Percentiles rank a stretch among this genome's conserved stretches.
Evolutionary conservation across 2,113 vertebrate species (phyloP).

Genomic region (Odocoileus hemionus): DNA sequence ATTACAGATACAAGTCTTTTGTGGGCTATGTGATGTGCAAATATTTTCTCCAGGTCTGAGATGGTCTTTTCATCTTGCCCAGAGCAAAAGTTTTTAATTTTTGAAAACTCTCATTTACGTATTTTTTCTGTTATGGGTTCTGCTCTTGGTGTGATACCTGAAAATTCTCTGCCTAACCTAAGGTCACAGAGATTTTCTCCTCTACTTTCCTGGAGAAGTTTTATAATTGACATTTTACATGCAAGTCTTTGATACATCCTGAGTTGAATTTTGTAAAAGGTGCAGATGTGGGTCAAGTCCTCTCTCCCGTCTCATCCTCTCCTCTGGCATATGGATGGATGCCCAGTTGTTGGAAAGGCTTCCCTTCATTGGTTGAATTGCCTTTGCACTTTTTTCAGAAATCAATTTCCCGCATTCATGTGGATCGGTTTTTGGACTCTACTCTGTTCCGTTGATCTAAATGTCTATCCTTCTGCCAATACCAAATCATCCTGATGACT

Average conservation of each 20-base stretch:
- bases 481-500: neutral
- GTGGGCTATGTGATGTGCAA: neutral
- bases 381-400: neutral
- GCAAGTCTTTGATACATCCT: too few relatives aligned
- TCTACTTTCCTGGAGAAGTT: neutral
- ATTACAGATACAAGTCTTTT: neutral
- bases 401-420: neutral
- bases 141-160: neutral
- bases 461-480: neutral
- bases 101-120: neutral
- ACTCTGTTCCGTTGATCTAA: too few relatives aligned
- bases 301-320: too few relatives aligned
- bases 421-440: neutral
- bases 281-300: too few relatives aligned
- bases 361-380: fast-evolving
- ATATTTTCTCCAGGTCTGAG: neutral
- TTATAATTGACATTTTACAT: neutral
- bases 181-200: neutral
- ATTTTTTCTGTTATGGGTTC: neutral
- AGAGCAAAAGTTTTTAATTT: neutral
- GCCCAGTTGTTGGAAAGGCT: neutral
- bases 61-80: neutral
- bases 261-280: neutral
- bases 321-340: fast-evolving
- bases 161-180: neutral